Conservation (phyloP, 2,113 vertebrate genomes). For the Ranitomeya variabilis region DNA sequence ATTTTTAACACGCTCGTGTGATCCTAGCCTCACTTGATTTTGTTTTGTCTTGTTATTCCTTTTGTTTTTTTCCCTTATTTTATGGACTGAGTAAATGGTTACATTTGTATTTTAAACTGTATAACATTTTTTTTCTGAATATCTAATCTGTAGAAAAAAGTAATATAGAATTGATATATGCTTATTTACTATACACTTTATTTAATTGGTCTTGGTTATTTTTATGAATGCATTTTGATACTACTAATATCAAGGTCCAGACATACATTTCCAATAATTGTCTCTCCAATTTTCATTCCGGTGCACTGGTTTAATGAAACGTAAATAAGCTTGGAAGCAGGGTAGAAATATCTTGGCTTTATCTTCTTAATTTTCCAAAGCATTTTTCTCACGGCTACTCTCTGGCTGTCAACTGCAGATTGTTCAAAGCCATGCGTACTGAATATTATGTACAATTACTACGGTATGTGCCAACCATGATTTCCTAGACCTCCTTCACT, state of each 20-base stretch:
- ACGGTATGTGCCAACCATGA: conserved; percentile 1
- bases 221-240: not conserved
- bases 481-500: conserved; percentile 27
- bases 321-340: conserved; percentile 30
- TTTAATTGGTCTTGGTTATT: not conserved
- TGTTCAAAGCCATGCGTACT: conserved; percentile 12
- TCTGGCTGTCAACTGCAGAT: conserved; percentile 35
- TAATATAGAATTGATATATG: no score
- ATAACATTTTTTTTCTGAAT: no score
- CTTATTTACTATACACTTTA: not conserved
- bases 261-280: not conserved
- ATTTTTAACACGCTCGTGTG: no score
- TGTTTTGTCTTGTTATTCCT: no score
- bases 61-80: no score
- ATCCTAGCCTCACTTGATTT: no score
- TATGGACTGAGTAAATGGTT: no score
- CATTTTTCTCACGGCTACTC: conserved; percentile 43
- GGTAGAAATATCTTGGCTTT: conserved; percentile 41
- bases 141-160: no score
- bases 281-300: not conserved
- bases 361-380: conserved; percentile 31
- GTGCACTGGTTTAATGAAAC: conserved; percentile 22
- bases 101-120: no score
- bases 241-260: not conserved
- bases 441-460: not conserved